Conservation (phyloP, 2,797 vertebrate genomes). For the Gymnoscopelus microlampas region DNA sequence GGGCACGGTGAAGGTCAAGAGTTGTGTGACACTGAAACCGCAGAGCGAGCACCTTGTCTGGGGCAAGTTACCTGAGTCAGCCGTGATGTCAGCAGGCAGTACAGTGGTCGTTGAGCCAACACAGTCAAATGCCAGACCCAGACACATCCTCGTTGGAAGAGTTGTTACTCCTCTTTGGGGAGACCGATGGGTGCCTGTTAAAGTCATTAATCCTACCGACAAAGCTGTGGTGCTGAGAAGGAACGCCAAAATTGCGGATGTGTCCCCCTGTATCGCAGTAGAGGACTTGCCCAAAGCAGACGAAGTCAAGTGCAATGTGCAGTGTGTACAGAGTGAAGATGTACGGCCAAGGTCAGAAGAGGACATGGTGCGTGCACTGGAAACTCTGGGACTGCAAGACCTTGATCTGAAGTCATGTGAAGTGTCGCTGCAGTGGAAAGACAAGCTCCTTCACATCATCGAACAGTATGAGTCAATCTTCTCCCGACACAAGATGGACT, state of each 20-base stretch:
- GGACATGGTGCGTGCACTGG: neutral
- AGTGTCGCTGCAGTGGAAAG: constrained; percentile 25
- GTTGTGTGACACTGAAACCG: too few relatives aligned
- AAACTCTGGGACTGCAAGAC: constrained; percentile 14
- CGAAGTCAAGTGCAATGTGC: neutral
- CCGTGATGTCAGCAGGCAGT: constrained; percentile 28
- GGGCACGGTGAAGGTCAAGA: neutral
- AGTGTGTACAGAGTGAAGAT: neutral
- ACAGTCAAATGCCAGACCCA: constrained; percentile 17
- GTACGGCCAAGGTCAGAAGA: too few relatives aligned
- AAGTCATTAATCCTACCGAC: constrained; percentile 35
- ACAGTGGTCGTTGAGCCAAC: constrained; percentile 32
- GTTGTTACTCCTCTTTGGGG: constrained; percentile 37
- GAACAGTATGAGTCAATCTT: constrained; percentile 41
- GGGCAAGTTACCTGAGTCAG: constrained; percentile 14
- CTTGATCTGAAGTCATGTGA: constrained; percentile 27
- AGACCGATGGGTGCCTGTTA: constrained; percentile 41
- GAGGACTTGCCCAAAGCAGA: neutral
- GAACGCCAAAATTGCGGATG: constrained; percentile 25
- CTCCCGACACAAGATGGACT: constrained; percentile 40
- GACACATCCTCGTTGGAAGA: constrained; percentile 16
- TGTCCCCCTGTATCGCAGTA: neutral
- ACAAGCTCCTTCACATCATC: constrained; percentile 17
- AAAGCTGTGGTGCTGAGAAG: constrained; percentile 16
- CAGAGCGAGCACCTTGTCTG: too few relatives aligned